phyloP scores from a whole-genome alignment of 2,797 vertebrate species.

The Platyrinchus mystaceus region DNA sequence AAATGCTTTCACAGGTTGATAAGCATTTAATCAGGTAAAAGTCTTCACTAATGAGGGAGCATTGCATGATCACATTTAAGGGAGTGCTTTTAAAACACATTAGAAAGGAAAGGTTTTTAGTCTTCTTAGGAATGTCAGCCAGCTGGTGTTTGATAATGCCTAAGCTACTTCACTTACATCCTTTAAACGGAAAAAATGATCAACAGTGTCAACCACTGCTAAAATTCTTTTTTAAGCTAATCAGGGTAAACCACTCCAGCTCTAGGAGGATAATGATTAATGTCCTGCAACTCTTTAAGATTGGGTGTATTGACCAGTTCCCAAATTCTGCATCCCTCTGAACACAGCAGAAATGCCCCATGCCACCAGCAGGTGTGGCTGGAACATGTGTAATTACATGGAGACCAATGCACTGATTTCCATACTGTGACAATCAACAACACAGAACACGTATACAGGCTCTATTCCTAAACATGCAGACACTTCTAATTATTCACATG shows the following conservation, averaged over 20 bases:
- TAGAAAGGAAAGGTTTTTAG: neutral
- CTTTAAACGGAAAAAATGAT: neutral
- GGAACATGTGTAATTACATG: neutral
- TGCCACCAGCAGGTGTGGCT: neutral
- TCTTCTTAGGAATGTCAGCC: neutral
- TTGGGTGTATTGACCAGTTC: neutral
- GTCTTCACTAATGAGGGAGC: neutral
- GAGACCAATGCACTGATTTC: neutral
- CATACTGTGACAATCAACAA: neutral
- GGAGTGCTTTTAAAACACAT: neutral
- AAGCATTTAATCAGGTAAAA: conserved; percentile 8
- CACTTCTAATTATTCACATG: neutral
- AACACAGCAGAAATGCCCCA: neutral
- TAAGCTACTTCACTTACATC: neutral
- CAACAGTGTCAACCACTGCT: neutral
- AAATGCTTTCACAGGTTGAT: neutral
- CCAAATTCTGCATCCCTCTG: neutral
- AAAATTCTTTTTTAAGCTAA: neutral
- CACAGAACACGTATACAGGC: neutral
- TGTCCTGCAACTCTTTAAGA: neutral
- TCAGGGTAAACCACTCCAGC: neutral
- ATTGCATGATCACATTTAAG: neutral
- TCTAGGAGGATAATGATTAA: neutral
- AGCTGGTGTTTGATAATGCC: neutral
- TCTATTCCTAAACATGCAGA: neutral